Conservation (phyloP, 1,140 invertebrate species). For the Pseudomyrmex sp. region DNA sequence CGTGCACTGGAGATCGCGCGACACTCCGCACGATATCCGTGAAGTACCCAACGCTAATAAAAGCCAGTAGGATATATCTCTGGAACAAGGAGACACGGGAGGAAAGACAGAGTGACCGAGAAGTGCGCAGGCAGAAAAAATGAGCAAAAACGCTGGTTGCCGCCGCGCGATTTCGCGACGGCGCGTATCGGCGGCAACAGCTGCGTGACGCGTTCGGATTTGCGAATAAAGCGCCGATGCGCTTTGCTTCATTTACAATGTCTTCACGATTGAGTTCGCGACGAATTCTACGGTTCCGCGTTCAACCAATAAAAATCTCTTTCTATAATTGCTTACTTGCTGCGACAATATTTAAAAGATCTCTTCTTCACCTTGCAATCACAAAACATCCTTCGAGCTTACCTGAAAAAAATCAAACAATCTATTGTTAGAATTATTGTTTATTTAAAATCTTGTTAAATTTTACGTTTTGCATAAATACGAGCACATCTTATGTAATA, state of each 20-base stretch:
- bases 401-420: conserved; percentile 62
- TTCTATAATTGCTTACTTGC: conserved; percentile 8
- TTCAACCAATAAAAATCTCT: not conserved
- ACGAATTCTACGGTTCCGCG: not conserved
- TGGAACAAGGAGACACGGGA: not conserved
- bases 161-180: not conserved
- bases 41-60: conserved; percentile 58
- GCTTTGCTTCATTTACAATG: not conserved
- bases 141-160: not conserved
- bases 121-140: not conserved
- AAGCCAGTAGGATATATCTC: conserved; percentile 45
- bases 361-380: not conserved
- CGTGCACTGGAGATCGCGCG: conserved; percentile 2
- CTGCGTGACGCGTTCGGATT: conserved; percentile 24
- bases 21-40: conserved; percentile 57
- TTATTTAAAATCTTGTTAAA: not conserved
- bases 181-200: conserved; percentile 27
- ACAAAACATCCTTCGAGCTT: conserved; percentile 17
- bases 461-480: not conserved
- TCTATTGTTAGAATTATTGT: not conserved
- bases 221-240: conserved; percentile 34
- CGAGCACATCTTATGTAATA: not conserved
- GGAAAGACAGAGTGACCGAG: not conserved
- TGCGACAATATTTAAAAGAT: not conserved
- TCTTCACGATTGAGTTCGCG: not conserved